Conservation (phyloP, 1,140 invertebrate genomes). For the Liolophura sinensis region DNA sequence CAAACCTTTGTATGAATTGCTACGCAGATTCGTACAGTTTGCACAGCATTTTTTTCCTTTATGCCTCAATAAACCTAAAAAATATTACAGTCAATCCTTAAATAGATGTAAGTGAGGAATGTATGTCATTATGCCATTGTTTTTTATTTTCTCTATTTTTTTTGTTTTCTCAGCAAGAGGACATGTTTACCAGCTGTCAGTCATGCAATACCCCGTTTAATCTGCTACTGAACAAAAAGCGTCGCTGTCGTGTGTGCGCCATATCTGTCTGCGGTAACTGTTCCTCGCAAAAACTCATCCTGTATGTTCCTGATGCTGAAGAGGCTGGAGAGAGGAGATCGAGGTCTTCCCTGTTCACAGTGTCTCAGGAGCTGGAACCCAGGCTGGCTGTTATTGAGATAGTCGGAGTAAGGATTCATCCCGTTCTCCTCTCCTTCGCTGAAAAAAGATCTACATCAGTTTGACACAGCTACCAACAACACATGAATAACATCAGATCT, state of each 20-base stretch:
- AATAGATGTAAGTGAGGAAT: too few relatives aligned
- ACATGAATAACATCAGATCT: too few relatives aligned
- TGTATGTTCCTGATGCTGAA: constrained; percentile 38
- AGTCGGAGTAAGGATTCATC: constrained; percentile 30
- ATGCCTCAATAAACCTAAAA: too few relatives aligned
- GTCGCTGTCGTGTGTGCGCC: constrained; percentile 43
- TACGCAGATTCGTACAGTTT: too few relatives aligned
- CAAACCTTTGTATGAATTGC: too few relatives aligned
- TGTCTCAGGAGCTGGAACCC: constrained; percentile 11
- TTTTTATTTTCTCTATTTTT: too few relatives aligned
- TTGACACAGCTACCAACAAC: too few relatives aligned
- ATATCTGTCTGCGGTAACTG: constrained; percentile 39
- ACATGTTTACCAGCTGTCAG: constrained; percentile 30
- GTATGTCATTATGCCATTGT: too few relatives aligned
- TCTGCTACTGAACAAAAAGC: constrained; percentile 29
- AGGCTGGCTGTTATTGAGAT: constrained; percentile 41
- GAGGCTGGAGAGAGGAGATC: background rate
- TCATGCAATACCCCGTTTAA: constrained; percentile 30
- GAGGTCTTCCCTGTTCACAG: background rate
- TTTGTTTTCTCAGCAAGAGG: constrained; percentile 37
- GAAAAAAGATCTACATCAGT: too few relatives aligned
- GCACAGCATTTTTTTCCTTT: too few relatives aligned
- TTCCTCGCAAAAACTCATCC: constrained; percentile 34
- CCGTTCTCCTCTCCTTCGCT: too few relatives aligned
- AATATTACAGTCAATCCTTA: too few relatives aligned